A percentile compares a stretch with the other conserved stretches of the same genome.
These are phyloP conservation scores for Turnix velox DNA, from an alignment of 2,113 vertebrate species.

Conservation along the genomic window DNA sequence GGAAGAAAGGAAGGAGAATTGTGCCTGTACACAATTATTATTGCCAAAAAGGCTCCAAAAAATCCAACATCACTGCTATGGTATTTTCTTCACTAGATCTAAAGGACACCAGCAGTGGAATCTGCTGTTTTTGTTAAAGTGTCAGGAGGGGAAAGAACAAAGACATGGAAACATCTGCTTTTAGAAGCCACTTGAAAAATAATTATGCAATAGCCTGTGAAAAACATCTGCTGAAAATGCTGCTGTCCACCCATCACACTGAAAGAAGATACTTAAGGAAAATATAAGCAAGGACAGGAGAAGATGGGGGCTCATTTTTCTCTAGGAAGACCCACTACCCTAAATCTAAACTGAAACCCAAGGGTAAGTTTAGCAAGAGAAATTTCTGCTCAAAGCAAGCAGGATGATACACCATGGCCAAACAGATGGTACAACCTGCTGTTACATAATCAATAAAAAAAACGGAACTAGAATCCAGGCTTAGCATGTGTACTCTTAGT, in stretches of 20 bases:
- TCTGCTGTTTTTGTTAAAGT: constrained; percentile 61
- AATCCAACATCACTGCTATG: not conserved
- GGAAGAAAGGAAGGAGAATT: not conserved
- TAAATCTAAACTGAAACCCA: not conserved
- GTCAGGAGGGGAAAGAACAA: constrained; percentile 57
- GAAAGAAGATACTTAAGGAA: constrained; percentile 20
- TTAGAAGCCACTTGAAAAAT: constrained; percentile 60
- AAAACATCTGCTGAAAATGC: constrained; percentile 58
- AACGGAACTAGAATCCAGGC: not conserved
- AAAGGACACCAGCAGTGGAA: constrained; percentile 49
- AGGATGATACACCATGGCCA: not conserved
- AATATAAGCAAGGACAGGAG: not conserved
- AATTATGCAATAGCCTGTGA: constrained; percentile 58
- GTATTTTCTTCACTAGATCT: constrained; percentile 40
- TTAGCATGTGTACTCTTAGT: not conserved
- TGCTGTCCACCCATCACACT: constrained; percentile 35
- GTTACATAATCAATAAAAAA: constrained; percentile 48
- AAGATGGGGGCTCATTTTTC: not conserved
- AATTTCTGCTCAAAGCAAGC: not conserved
- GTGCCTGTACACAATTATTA: not conserved
- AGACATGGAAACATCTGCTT: constrained; percentile 62
- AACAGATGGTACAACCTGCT: constrained; percentile 43
- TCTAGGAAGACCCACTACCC: not conserved
- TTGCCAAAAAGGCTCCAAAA: constrained; percentile 30
- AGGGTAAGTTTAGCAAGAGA: not conserved